Conservation (phyloP, 2,113 vertebrate genomes). For the Corapipo altera region DNA sequence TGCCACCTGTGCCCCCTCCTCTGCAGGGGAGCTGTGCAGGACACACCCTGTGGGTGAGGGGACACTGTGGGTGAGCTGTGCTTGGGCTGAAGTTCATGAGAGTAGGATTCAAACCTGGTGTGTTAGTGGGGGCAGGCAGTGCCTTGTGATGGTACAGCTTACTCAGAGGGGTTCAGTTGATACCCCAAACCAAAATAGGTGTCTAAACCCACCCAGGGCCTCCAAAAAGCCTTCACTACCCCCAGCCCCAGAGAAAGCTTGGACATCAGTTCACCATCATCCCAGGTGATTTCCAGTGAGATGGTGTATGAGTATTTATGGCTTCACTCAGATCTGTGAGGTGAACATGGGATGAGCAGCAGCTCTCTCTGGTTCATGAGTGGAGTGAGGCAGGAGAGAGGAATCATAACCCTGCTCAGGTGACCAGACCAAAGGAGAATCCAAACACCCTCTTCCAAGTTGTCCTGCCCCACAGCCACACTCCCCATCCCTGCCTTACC, state of each 20-base stretch:
- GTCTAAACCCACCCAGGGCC: background rate
- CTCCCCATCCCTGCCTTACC: background rate
- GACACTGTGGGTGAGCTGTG: background rate
- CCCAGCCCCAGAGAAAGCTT: background rate
- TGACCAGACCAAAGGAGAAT: fast-evolving
- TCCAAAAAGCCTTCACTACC: background rate
- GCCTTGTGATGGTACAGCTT: fast-evolving
- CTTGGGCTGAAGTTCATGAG: fast-evolving
- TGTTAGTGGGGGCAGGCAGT: background rate
- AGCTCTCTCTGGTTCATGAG: background rate
- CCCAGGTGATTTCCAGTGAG: fast-evolving
- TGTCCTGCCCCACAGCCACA: fast-evolving
- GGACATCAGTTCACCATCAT: fast-evolving
- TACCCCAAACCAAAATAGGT: background rate
- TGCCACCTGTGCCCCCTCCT: fast-evolving
- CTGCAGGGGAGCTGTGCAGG: background rate
- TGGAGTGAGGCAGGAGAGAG: background rate
- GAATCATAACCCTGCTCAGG: background rate
- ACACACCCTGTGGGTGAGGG: fast-evolving
- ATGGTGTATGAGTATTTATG: background rate
- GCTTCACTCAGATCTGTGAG: background rate
- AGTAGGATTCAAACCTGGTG: fast-evolving
- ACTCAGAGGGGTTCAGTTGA: fast-evolving
- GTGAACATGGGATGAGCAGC: fast-evolving
- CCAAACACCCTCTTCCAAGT: background rate